Evolutionary conservation across 2,888 invertebrate species (phyloP).

Genomic region (Tetragonisca angustula): DNA sequence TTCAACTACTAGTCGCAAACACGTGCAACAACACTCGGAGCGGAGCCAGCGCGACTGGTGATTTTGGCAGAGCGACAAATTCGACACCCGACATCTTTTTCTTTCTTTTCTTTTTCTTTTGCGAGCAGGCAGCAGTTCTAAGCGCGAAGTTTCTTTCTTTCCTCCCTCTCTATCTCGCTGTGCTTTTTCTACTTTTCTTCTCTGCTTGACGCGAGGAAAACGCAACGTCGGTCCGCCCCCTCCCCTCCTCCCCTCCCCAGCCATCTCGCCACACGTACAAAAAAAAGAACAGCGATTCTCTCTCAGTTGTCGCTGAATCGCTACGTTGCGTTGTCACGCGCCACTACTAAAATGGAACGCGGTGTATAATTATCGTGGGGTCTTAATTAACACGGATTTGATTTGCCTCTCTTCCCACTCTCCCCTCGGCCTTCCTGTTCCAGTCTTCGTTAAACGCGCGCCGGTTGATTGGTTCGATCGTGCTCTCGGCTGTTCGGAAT

Average conservation of each 20-base stretch:
- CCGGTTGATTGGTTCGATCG: conserved; percentile 6
- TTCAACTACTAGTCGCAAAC: neutral
- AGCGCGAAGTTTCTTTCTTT: neutral
- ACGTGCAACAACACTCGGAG: neutral
- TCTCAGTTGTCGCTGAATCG: neutral
- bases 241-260: no score
- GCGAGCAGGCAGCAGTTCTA: conserved; percentile 6
- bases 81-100: conserved; percentile 11
- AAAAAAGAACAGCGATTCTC: conserved; percentile 3
- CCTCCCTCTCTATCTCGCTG: no score
- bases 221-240: neutral
- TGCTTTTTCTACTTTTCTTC: neutral
- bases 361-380: conserved; percentile 1
- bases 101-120: conserved; percentile 6
- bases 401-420: neutral
- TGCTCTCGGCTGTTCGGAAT: conserved; percentile 2
- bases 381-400: conserved; percentile 18
- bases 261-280: neutral
- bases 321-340: no score
- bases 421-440: neutral
- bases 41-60: conserved; percentile 6
- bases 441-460: neutral
- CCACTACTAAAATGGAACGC: neutral
- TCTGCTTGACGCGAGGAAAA: neutral
- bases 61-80: conserved; percentile 31